Evolutionary conservation across 2,797 vertebrate species (phyloP).

Genomic region (Sebastolobus altivelis): DNA sequence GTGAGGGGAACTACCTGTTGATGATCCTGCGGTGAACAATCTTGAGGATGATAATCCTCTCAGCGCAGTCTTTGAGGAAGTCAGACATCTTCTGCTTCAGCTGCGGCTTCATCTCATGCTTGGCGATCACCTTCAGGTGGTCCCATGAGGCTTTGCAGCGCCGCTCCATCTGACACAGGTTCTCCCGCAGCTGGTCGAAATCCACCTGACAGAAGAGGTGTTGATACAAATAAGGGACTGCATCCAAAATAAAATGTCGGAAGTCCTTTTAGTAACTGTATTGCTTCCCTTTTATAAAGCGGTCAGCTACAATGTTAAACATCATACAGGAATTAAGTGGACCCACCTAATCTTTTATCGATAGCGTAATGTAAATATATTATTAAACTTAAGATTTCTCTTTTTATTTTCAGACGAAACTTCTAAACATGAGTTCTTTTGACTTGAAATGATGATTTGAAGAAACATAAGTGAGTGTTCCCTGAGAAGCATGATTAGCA

Average conservation of each 20-base stretch:
- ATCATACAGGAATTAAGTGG: not conserved
- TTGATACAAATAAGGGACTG: not conserved
- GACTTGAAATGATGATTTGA: not conserved
- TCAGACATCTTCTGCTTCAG: slow-evolving; percentile 96
- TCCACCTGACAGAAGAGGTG: slow-evolving; percentile 86
- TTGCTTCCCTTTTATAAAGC: not conserved
- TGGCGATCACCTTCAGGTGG: slow-evolving; percentile 95
- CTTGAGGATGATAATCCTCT: slow-evolving; percentile 95
- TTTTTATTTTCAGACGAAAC: not conserved
- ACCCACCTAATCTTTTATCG: not conserved
- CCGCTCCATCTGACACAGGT: slow-evolving; percentile 93
- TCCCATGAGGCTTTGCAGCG: slow-evolving; percentile 98
- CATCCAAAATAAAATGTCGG: not conserved
- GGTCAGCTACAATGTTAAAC: not conserved
- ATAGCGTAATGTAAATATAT: not conserved
- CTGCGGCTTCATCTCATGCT: slow-evolving; percentile 94
- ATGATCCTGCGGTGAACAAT: slow-evolving; percentile 94
- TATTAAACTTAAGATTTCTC: not conserved
- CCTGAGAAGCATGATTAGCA: not conserved
- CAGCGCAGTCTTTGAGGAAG: slow-evolving; percentile 94
- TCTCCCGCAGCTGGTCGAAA: slow-evolving; percentile 96
- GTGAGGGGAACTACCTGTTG: slow-evolving; percentile 86
- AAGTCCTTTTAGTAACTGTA: not conserved
- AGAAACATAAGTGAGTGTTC: not conserved
- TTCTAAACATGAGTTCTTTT: not conserved